Conservation (phyloP, 2,888 invertebrate species). For the Dolichopus griseipennis region DNA sequence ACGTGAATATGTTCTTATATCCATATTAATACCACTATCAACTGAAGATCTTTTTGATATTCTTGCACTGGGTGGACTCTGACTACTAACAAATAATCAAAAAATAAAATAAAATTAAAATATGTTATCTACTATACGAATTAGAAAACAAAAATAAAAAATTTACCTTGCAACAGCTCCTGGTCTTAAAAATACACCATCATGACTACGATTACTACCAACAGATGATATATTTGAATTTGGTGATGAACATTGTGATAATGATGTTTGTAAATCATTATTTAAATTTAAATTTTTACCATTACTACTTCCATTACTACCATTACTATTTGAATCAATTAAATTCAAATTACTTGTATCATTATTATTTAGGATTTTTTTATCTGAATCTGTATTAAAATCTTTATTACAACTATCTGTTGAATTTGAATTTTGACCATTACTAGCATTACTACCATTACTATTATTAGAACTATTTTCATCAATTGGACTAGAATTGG, state of each 20-base stretch:
- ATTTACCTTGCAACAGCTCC: slow-evolving; percentile 54
- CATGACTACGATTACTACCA: slow-evolving; percentile 47
- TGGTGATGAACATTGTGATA: slow-evolving; percentile 26
- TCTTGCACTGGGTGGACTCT: slow-evolving; percentile 41
- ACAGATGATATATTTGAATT: slow-evolving; percentile 27
- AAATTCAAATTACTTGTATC: neutral
- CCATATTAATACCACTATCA: slow-evolving; percentile 72
- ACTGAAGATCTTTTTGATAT: slow-evolving; percentile 66
- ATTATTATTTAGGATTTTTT: slow-evolving; percentile 8
- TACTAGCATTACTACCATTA: slow-evolving; percentile 9
- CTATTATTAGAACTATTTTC: slow-evolving; percentile 17
- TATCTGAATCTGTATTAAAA: slow-evolving; percentile 7
- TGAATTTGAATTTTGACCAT: slow-evolving; percentile 9
- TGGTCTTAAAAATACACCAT: slow-evolving; percentile 63
- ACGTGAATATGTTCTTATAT: slow-evolving; percentile 41
- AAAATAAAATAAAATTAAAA: neutral
- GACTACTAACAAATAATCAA: slow-evolving; percentile 30
- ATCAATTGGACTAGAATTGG: slow-evolving; percentile 20
- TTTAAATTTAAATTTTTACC: neutral
- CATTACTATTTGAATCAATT: slow-evolving; percentile 12
- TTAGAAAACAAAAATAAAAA: slow-evolving; percentile 13
- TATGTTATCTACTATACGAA: neutral
- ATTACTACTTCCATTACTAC: slow-evolving; percentile 8
- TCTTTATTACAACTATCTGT: slow-evolving; percentile 13
- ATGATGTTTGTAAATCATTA: slow-evolving; percentile 14